Conservation (phyloP, 1,140 invertebrate species). For the Colletes gigas region DNA sequence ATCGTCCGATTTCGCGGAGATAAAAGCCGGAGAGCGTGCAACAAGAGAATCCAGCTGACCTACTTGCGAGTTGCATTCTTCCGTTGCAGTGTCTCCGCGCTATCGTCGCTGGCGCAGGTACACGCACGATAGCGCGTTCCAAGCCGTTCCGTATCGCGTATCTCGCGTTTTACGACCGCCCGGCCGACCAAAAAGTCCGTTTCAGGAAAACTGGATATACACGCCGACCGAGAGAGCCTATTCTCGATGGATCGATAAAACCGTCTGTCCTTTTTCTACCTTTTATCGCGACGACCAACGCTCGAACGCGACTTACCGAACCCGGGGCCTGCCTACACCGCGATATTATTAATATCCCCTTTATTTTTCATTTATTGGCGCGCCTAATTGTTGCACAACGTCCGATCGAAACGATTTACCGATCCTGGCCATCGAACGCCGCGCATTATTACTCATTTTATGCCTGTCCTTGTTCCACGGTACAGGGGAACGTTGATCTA, state of each 20-base stretch:
- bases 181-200: constrained; percentile 38
- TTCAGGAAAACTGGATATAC: constrained; percentile 45
- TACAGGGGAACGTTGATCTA: too few relatives aligned
- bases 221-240: not conserved
- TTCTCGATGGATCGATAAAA: constrained; percentile 33
- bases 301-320: not conserved
- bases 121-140: constrained; percentile 48
- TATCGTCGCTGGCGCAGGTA: constrained; percentile 59
- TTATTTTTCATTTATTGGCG: not conserved
- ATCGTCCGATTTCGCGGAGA: constrained; percentile 47
- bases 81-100: constrained; percentile 46
- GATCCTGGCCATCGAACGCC: too few relatives aligned
- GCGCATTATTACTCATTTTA: too few relatives aligned
- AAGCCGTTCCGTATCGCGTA: constrained; percentile 39
- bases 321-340: not conserved
- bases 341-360: not conserved
- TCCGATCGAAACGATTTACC: too few relatives aligned
- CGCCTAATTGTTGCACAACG: too few relatives aligned
- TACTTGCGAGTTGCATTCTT: constrained; percentile 58
- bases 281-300: not conserved
- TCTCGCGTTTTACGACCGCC: constrained; percentile 40
- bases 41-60: constrained; percentile 63
- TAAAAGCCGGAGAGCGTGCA: constrained; percentile 42
- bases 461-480: too few relatives aligned
- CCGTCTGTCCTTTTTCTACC: not conserved